Base-by-base conservation (phyloP, 2,888 invertebrate genomes). In the Troides aeacus region DNA sequence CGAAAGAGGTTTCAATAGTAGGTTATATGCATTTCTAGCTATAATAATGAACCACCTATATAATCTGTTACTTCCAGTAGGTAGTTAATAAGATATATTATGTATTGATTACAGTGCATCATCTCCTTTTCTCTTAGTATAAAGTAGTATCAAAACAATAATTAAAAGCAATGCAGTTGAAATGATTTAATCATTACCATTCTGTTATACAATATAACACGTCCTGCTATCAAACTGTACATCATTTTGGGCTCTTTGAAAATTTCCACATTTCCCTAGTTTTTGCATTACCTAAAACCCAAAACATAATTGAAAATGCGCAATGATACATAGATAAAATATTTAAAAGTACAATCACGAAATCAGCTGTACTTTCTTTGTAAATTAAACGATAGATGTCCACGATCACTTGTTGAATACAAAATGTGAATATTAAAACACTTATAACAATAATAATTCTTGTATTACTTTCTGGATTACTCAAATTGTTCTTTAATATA, bases 281-380 rank as follows among this genome's bases (percentile, higher is more conserved):
- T 7, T 82, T 82, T 1, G 79, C 77, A 70, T 91, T 92, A 1
- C 88, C 91, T 68, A 89, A 87, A 7, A 92, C 78, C 92, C 92
- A 92, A 74, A 91, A 92, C 12, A 82, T 72, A 61, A 86, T 86
- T 0, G 90, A 84, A 56, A 84, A 76, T 0, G 85, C 84, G 76
- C 89, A 90, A 57, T 90, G 86, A 72, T 87, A 92, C 72, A 88
- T 76, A 0, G 84, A 73, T 0, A 83, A 59, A 30, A 77, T 74
- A 64, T 75, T 77, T 6, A 75, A 72, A 17, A 75, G 62, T n/a
- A 75, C 72, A 39, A 77, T 72, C 23, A 76, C 64, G 17, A 69
- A 8, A 7, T 71, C 53, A 0, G 75, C 75, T 0, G 75, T 72
- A 10, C 74, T 18, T 8, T 71, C 62, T 8, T 72, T 70, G 24